phyloP scores from a whole-genome alignment of 2,113 vertebrate species.

The Cryptotis parvus region DNA sequence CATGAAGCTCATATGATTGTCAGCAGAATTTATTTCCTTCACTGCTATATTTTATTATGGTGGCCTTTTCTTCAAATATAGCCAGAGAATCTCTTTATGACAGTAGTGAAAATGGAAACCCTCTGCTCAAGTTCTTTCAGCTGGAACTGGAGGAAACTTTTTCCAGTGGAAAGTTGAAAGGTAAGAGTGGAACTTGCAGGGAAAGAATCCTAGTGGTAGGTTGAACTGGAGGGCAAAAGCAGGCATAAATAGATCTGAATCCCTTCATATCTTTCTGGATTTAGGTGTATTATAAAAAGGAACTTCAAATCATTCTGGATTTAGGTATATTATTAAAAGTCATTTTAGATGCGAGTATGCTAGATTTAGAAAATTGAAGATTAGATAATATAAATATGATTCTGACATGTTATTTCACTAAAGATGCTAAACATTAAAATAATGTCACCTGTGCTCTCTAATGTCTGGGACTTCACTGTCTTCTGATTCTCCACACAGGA shows the following conservation, averaged over 20 bases:
- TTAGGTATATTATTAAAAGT: neutral
- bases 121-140: conserved; percentile 8
- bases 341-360: conserved; percentile 8
- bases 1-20: neutral
- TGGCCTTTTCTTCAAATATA: neutral
- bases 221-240: neutral
- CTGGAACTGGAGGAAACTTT: no score
- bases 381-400: neutral
- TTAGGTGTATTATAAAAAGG: neutral
- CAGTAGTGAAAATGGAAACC: neutral
- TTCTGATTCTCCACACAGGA: neutral
- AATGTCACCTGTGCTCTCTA: neutral
- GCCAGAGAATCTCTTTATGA: neutral
- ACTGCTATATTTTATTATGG: neutral
- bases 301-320: neutral
- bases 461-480: neutral
- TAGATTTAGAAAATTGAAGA: neutral
- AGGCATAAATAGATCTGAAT: neutral
- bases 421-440: neutral
- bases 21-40: conserved; percentile 15
- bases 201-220: neutral
- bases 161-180: neutral
- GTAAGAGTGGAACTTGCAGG: neutral
- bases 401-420: neutral
- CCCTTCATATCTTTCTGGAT: neutral